Evolutionary conservation across 2,888 invertebrate species (phyloP), one percentile per base, ranked within the genome.

Genomic region (Synanthedon tipuliformis): DNA sequence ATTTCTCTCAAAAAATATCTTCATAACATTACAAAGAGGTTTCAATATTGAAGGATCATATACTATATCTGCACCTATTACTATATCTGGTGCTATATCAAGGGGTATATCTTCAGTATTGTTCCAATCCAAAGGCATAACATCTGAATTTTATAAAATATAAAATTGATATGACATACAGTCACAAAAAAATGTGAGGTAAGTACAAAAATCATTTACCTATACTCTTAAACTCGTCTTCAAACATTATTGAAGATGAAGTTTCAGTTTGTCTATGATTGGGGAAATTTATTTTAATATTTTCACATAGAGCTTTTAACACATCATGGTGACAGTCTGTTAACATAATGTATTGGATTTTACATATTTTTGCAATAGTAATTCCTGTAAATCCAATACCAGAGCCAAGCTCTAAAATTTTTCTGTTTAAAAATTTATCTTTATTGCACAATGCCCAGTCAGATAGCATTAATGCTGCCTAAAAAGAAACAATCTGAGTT

Each of bases 351-450:
- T 84, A 75, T 52, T 81, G 75, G 1, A 90, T 88, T 34, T 74
- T 57, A 65, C 92, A 92, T 51, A 78, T 68, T 53, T 89, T 88
- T 34, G 89, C 80, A 41, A 92, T 74, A 3, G 89, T 80, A 41
- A 94, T 82, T 15, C 94, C 94, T 41, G 92, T 89, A 52, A 95
- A 85, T 0, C 95, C 95, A 15, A 92, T 88, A 27, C 95, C 95
- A 11, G 93, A 91, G 11, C 95, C 95, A 4, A 95, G 78, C 81
- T 95, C 95, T 4, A 95, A 63, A 4, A 95, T 67, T 50, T 72
- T 80, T 75, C 92, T 93, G 10, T 81, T 73, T 5, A 63, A 52
- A 49, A 94, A 83, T 23, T 78, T 50, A 8, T 81, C 60, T 62
- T 76, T 73, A 65, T 94, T 89, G 53, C 78, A 70, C 10, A 92